A percentile compares a stretch with the other conserved stretches of the same genome.
These are phyloP conservation scores for Prunella fulvescens DNA, from an alignment of 2,113 vertebrate species.

Conservation along the genomic window DNA sequence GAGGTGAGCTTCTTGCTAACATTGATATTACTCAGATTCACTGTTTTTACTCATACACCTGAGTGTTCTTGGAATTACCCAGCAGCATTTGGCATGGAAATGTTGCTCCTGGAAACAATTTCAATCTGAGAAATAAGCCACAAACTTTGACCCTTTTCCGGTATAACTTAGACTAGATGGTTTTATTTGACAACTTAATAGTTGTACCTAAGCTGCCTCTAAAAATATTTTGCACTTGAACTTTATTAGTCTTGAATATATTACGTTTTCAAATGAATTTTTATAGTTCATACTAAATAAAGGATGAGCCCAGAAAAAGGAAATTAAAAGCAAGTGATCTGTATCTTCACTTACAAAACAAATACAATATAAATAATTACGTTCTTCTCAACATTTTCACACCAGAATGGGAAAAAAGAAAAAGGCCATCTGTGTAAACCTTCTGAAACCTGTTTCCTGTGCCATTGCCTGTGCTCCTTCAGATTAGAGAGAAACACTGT, in stretches of 20 bases:
- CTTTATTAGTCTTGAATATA: not conserved
- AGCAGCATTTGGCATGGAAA: not conserved
- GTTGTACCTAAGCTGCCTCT: not conserved
- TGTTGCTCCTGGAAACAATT: not conserved
- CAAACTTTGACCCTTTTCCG: not conserved
- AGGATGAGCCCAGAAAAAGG: not conserved
- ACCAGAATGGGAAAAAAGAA: not conserved
- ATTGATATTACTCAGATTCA: not conserved
- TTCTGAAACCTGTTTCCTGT: not conserved
- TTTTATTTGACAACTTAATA: slow-evolving; percentile 22
- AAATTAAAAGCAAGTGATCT: not conserved
- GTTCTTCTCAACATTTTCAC: not conserved
- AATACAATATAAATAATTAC: not conserved
- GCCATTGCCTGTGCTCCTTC: not conserved
- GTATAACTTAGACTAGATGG: not conserved
- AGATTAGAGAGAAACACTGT: not conserved
- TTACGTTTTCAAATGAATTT: not conserved
- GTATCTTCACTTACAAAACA: not conserved
- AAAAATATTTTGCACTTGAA: slow-evolving; percentile 22
- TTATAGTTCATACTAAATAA: not conserved
- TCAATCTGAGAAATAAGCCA: not conserved
- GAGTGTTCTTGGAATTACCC: not conserved
- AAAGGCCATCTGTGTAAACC: not conserved
- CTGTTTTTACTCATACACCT: not conserved
- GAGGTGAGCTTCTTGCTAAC: not conserved